Evolutionary conservation across 1,140 invertebrate species (phyloP), one percentile per base, ranked within the genome.

Genomic region (Drosophila sechellia): DNA sequence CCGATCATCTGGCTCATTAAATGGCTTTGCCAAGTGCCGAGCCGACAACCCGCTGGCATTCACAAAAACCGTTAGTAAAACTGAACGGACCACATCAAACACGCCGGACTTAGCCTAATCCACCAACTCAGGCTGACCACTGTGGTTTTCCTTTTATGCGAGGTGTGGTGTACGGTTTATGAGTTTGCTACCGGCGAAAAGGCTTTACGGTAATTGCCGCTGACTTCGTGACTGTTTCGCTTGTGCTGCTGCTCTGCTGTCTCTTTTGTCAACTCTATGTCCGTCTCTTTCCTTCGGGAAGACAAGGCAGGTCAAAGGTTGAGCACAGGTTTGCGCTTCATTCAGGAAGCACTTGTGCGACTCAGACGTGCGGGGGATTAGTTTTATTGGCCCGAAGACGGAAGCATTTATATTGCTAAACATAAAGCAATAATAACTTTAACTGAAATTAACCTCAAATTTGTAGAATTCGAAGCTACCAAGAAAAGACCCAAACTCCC

Each of bases 1-100:
- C 66, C 71, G 84, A 89, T 89, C 55, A 89, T 89, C 79, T 74
- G 68, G 79, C 84, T 89, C 84, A 89, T 89, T 89, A 89, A 89
- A 84, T 84, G 84, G 84, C 76, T 87, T 89, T 79, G 76, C 65
- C 76, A 76, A 75, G 55, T 53, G 74, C 71, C 80, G 58, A 63
- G 49, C 39, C 53, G 59, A 27, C 68, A 78, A 86, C 81, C 81
- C 59, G 81, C 81, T 86, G 81, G 70, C 49, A 70, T 75, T 64
- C 71, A 75, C 54, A 54, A 58, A 75, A 80, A 77, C 50, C 42
- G 20, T 20, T 31, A 12, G 20, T 12, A 20, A 22, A 22, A 37
- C n/a, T 12, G 17, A 42, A 77, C 57, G 64, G 12, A 55, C 58
- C 60, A 83, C 69, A 81, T 77, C 79, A 83, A 79, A 83, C 70